Evolutionary conservation across 1,140 invertebrate genomes (phyloP).

Genomic region (Atta cephalotes): DNA sequence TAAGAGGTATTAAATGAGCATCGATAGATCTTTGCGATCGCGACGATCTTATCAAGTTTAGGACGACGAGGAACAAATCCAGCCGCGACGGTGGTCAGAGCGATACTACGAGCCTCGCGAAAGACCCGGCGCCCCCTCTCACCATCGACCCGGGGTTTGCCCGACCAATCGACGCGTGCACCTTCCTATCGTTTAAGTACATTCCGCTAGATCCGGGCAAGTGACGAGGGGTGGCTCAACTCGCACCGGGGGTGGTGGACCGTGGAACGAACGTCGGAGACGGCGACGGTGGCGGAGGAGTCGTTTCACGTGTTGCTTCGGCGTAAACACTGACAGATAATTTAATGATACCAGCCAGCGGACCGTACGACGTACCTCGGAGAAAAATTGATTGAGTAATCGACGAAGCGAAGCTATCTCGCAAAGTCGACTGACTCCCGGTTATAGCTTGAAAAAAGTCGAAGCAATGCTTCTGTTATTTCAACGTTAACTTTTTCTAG

Average conservation of each 20-base stretch:
- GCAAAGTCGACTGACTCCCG: background rate
- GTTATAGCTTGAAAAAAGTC: background rate
- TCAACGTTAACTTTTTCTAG: background rate
- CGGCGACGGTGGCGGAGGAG: constrained; percentile 10
- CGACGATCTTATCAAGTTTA: constrained; percentile 8
- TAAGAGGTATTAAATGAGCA: background rate
- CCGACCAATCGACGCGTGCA: constrained; percentile 71
- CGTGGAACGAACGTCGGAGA: background rate
- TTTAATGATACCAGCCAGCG: constrained; percentile 35
- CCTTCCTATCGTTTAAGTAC: constrained; percentile 63
- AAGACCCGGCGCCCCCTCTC: constrained; percentile 74
- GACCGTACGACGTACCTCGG: background rate
- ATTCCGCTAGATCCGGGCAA: constrained; percentile 72
- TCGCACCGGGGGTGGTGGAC: constrained; percentile 42
- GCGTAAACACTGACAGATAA: constrained; percentile 67
- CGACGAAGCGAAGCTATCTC: background rate
- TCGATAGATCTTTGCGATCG: background rate
- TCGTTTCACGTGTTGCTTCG: constrained; percentile 75
- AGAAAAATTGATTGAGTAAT: constrained; percentile 31
- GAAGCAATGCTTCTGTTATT: background rate
- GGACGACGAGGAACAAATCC: constrained; percentile 9
- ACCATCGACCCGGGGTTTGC: constrained; percentile 73
- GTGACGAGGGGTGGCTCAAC: constrained; percentile 39
- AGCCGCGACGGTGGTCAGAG: constrained; percentile 72
- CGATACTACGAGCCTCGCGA: constrained; percentile 76